A percentile compares a stretch with the other conserved stretches of the same genome.
These are phyloP conservation scores for Glossophaga mutica DNA, from an alignment of 2,797 vertebrate species.

Conservation along the genomic window DNA sequence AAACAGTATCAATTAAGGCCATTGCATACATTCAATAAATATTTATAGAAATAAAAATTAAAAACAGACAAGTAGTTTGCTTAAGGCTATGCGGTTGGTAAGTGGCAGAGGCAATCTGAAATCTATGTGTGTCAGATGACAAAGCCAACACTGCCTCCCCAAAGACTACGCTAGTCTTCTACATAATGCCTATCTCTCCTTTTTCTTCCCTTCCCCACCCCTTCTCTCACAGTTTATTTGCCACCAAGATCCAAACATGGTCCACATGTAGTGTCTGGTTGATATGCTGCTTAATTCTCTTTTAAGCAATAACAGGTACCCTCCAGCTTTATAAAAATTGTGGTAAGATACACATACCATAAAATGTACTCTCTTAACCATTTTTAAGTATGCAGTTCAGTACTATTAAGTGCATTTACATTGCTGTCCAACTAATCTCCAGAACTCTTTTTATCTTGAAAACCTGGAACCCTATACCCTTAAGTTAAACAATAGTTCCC, in stretches of 20 bases:
- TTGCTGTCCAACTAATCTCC: not conserved
- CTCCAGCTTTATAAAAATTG: not conserved
- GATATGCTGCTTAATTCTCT: not conserved
- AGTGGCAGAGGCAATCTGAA: not conserved
- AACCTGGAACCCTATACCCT: not conserved
- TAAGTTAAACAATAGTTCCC: not conserved
- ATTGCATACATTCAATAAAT: not conserved
- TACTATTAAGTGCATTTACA: not conserved
- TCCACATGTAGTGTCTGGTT: not conserved
- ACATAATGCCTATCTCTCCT: not conserved
- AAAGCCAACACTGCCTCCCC: not conserved
- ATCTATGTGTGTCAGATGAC: not conserved
- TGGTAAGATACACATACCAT: not conserved
- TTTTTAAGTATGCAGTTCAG: not conserved
- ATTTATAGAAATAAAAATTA: not conserved
- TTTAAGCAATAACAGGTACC: not conserved
- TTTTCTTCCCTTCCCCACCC: not conserved
- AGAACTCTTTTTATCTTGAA: not conserved
- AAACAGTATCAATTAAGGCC: not conserved
- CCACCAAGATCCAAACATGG: not conserved
- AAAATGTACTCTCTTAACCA: not conserved
- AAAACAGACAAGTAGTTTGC: not conserved
- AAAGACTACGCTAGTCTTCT: not conserved
- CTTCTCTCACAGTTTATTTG: not conserved
- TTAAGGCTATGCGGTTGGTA: not conserved